Evolutionary conservation across 2,113 vertebrate species (phyloP).

Genomic region (Tetraodon nigroviridis): DNA sequence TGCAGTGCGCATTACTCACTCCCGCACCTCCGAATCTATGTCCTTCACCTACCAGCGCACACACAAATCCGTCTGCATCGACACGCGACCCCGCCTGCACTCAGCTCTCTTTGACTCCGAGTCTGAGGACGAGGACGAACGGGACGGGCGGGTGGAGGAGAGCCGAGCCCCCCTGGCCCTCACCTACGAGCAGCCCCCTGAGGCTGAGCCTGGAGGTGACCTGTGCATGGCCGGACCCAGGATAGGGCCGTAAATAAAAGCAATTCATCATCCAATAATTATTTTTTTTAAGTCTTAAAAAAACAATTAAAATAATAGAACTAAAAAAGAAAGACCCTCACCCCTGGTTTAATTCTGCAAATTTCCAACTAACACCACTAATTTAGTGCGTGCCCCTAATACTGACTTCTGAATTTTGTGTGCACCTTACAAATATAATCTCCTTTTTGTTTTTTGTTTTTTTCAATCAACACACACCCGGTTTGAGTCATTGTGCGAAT

Average conservation of each 20-base stretch:
- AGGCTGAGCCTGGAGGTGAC: slow-evolving; percentile 86
- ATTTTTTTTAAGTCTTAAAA: neutral
- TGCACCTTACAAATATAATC: neutral
- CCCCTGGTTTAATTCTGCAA: slow-evolving; percentile 1
- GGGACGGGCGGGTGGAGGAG: slow-evolving; percentile 25
- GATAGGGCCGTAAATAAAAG: neutral
- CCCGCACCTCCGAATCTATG: slow-evolving; percentile 91
- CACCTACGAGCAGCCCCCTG: slow-evolving; percentile 69
- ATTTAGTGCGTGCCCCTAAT: slow-evolving; percentile 30
- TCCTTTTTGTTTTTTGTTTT: too few relatives aligned
- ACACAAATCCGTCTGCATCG: slow-evolving; percentile 89
- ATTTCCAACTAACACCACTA: slow-evolving; percentile 30
- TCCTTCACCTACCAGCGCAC: slow-evolving; percentile 94
- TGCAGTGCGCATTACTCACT: slow-evolving; percentile 91
- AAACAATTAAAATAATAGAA: slow-evolving; percentile 1
- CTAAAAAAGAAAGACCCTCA: slow-evolving; percentile 16
- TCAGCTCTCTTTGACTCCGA: slow-evolving; percentile 77
- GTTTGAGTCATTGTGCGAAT: too few relatives aligned
- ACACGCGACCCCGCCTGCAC: slow-evolving; percentile 82
- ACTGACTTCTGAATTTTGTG: neutral
- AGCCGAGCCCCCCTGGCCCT: slow-evolving; percentile 66
- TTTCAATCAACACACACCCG: too few relatives aligned
- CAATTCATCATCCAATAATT: neutral
- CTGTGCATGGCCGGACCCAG: slow-evolving; percentile 56
- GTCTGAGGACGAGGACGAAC: slow-evolving; percentile 72